phyloP scores from a whole-genome alignment of 2,113 vertebrate genomes.

The Rhodinocichla rosea region DNA sequence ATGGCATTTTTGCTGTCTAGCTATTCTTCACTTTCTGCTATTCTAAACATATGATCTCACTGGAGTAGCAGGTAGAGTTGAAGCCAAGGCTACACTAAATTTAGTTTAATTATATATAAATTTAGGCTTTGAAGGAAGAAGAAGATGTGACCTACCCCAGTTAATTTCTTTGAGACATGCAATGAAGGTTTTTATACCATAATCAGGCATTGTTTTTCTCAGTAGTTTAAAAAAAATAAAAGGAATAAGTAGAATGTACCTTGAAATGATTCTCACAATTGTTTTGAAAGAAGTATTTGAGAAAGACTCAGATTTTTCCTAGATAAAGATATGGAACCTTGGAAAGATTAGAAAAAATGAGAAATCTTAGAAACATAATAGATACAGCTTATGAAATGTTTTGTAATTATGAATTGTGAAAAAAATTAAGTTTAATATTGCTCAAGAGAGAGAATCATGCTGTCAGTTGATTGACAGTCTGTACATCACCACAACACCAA shows the following conservation, averaged over 20 bases:
- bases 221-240: neutral
- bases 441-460: neutral
- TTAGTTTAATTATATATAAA: neutral
- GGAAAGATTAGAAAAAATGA: neutral
- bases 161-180: neutral
- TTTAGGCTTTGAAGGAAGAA: neutral
- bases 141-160: neutral
- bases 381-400: neutral
- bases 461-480: neutral
- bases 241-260: neutral
- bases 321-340: neutral
- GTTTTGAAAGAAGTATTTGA: neutral
- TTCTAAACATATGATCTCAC: constrained; percentile 25
- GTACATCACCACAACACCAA: neutral
- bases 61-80: constrained; percentile 16
- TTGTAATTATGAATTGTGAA: neutral
- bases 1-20: neutral
- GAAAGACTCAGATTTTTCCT: neutral
- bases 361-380: neutral
- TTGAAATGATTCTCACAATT: neutral
- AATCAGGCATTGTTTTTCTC: neutral
- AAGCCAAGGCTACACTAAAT: neutral
- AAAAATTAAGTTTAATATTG: neutral
- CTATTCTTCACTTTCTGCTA: neutral
- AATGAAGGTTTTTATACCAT: neutral